A percentile compares a stretch with the other conserved stretches of the same genome.
phyloP scores from a whole-genome alignment of 2,888 invertebrate species.

The Dicranocentrus wangi region DNA sequence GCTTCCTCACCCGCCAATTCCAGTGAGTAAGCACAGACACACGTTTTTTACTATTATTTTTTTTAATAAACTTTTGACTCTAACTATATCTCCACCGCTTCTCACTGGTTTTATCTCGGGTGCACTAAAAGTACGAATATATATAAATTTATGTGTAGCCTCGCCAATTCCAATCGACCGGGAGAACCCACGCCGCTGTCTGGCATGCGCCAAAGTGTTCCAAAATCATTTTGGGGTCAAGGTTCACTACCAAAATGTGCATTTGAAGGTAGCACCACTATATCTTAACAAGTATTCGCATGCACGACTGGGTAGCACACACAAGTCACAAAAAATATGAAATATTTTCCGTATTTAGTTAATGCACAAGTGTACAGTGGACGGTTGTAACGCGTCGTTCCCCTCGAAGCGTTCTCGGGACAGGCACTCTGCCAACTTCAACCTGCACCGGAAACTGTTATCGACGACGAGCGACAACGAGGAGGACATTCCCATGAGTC shows the following conservation, averaged over 20 bases:
- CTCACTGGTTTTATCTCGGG: background rate
- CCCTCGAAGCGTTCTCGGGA: constrained; percentile 94
- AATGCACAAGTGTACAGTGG: constrained; percentile 95
- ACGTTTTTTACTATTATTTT: background rate
- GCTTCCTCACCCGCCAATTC: constrained; percentile 25
- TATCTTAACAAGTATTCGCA: too few species aligned
- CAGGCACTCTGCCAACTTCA: constrained; percentile 88
- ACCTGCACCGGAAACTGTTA: constrained; percentile 90
- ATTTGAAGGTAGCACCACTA: constrained; percentile 82
- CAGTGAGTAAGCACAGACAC: constrained; percentile 29
- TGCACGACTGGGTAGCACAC: too few species aligned
- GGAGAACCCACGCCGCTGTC: constrained; percentile 92
- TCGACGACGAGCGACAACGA: constrained; percentile 77
- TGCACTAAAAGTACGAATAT: background rate
- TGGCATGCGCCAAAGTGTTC: constrained; percentile 93
- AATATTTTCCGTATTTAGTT: constrained; percentile 75
- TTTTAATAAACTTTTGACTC: too few species aligned
- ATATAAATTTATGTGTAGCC: background rate
- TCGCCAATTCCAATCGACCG: constrained; percentile 75
- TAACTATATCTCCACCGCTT: too few species aligned
- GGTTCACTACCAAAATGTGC: constrained; percentile 95
- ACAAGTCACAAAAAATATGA: background rate
- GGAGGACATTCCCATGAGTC: too few species aligned
- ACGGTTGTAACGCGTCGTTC: constrained; percentile 95
- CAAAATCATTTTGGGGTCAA: constrained; percentile 94